phyloP scores from a whole-genome alignment of 2,888 invertebrate genomes.

The Callimorpha dominula region DNA sequence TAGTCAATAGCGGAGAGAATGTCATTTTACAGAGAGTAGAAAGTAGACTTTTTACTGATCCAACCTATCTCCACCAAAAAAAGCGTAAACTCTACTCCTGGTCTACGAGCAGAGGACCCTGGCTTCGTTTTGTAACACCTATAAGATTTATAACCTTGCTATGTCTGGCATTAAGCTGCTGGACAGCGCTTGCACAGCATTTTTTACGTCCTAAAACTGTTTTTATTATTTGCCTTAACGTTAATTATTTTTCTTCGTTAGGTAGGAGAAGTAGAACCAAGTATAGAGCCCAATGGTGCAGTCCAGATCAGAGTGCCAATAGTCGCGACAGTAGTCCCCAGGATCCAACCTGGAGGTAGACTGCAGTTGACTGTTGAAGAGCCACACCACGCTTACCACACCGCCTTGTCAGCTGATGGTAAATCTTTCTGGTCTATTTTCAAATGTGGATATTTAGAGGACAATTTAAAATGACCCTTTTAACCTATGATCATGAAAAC shows the following conservation, averaged over 20 bases:
- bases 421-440: slow-evolving; percentile 11
- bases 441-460: no score
- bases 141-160: no score
- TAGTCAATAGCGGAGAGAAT: no score
- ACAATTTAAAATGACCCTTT: no score
- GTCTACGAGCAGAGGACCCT: no score
- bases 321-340: slow-evolving; percentile 87
- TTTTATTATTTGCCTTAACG: neutral
- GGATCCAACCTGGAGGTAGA: slow-evolving; percentile 80
- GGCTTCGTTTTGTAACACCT: no score
- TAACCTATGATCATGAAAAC: neutral
- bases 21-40: no score
- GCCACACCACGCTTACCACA: slow-evolving; percentile 79
- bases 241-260: slow-evolving; percentile 2
- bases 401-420: slow-evolving; percentile 74
- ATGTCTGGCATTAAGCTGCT: no score
- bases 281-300: slow-evolving; percentile 62
- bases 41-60: no score
- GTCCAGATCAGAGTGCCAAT: slow-evolving; percentile 88
- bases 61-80: no score
- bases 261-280: slow-evolving; percentile 36
- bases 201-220: neutral
- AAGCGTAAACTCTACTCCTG: no score
- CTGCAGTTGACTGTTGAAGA: slow-evolving; percentile 84
- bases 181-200: no score